Conservation (phyloP, 2,113 vertebrate species). For the Dissostichus mawsoni region DNA sequence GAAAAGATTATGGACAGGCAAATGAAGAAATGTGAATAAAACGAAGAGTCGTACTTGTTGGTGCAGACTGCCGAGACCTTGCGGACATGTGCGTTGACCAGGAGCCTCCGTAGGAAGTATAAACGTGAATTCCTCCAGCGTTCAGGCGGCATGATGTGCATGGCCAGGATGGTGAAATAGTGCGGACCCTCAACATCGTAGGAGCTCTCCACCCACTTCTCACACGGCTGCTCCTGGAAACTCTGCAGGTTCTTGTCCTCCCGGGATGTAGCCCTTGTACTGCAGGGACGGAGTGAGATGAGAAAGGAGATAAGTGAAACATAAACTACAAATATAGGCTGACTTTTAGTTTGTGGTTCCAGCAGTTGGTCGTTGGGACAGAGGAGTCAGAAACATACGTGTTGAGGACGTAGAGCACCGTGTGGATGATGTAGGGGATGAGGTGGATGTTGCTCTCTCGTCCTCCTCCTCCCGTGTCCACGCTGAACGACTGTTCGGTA, state of each 20-base stretch:
- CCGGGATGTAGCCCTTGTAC: conserved; percentile 94
- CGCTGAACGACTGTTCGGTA: conserved; percentile 97
- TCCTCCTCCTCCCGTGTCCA: conserved; percentile 95
- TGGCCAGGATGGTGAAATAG: conserved; percentile 93
- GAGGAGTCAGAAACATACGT: conserved; percentile 85
- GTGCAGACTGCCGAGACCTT: conserved; percentile 89
- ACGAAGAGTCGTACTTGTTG: conserved; percentile 87
- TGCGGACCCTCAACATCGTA: conserved; percentile 97
- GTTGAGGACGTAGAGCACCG: conserved; percentile 99
- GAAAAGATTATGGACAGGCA: too few species aligned
- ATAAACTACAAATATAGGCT: not conserved
- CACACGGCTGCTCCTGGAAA: conserved; percentile 95
- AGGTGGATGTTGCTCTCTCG: conserved; percentile 99
- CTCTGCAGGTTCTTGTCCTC: conserved; percentile 98
- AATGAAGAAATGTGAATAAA: not conserved
- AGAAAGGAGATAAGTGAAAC: not conserved
- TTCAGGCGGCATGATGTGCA: conserved; percentile 93
- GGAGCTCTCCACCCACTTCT: conserved; percentile 96
- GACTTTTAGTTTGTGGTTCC: not conserved
- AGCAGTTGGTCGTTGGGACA: not conserved
- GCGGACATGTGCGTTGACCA: conserved; percentile 89
- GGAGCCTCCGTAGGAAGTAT: conserved; percentile 91
- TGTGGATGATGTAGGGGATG: conserved; percentile 98
- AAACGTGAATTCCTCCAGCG: conserved; percentile 89
- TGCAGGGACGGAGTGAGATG: conserved; percentile 59